phyloP scores from a whole-genome alignment of 2,113 vertebrate species.

The Vulpes vulpes region DNA sequence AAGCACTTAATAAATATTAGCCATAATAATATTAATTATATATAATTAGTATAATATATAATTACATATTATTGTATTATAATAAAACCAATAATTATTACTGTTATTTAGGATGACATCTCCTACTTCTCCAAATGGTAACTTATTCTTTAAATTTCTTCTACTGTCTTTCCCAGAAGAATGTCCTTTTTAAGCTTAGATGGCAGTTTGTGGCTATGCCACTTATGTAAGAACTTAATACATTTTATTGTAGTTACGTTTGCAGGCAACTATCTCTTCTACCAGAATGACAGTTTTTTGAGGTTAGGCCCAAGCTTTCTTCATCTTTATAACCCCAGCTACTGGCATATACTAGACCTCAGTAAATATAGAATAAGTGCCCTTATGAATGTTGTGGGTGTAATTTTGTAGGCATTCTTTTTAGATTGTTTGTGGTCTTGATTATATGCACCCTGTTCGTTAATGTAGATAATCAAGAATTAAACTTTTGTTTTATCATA shows the following conservation, averaged over 20 bases:
- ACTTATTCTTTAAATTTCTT: neutral
- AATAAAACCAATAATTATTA: neutral
- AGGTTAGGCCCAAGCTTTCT: conserved; percentile 28
- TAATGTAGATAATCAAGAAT: conserved; percentile 54
- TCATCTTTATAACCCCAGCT: conserved; percentile 47
- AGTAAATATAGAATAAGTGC: conserved; percentile 41
- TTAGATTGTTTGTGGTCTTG: conserved; percentile 14
- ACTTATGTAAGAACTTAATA: conserved; percentile 19
- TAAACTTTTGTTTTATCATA: conserved; percentile 50
- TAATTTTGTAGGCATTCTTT: conserved; percentile 55
- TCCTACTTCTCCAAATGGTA: neutral
- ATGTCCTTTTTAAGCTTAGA: conserved; percentile 37
- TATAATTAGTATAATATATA: too few species aligned
- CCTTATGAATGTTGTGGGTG: conserved; percentile 45
- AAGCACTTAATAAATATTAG: conserved; percentile 10
- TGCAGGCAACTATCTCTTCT: neutral
- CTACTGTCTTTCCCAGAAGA: neutral
- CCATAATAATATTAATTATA: neutral
- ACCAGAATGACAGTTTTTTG: conserved; percentile 38
- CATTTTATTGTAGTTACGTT: neutral
- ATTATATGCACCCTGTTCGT: neutral
- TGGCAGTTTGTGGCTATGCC: conserved; percentile 15
- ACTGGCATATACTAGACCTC: neutral
- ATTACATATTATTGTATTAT: too few species aligned
- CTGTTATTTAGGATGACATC: neutral